Conservation (phyloP, 2,888 invertebrate genomes). For the Autographa gamma region DNA sequence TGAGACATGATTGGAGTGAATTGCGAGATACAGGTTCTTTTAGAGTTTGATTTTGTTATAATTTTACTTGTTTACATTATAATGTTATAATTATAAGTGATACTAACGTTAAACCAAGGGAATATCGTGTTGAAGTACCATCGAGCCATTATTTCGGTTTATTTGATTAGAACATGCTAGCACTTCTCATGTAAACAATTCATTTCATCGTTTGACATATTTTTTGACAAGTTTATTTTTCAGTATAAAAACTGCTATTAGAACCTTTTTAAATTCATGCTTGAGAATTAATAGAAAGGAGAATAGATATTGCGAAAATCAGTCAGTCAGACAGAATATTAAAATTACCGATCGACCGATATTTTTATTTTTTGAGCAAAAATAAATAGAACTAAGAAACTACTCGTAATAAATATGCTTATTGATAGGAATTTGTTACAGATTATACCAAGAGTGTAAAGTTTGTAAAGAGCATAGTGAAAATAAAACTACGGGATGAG, state of each 20-base stretch:
- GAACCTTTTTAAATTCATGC: conserved; percentile 38
- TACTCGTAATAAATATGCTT: no score
- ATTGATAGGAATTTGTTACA: no score
- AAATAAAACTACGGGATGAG: no score
- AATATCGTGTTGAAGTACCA: conserved; percentile 71
- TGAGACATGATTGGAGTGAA: conserved; percentile 47
- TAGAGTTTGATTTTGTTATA: conserved; percentile 14
- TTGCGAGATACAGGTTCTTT: conserved; percentile 27
- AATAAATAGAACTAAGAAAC: no score
- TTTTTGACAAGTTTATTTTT: conserved; percentile 43
- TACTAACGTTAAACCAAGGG: conserved; percentile 72
- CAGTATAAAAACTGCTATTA: conserved; percentile 22
- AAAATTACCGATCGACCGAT: no score
- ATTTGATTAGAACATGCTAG: conserved; percentile 27
- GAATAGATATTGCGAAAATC: not conserved
- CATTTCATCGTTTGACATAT: conserved; percentile 37
- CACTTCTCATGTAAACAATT: conserved; percentile 49
- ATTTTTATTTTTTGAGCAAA: no score
- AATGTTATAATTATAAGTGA: conserved; percentile 28
- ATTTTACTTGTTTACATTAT: conserved; percentile 42
- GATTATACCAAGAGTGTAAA: no score
- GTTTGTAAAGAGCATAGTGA: no score
- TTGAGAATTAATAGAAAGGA: conserved; percentile 9
- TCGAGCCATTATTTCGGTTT: conserved; percentile 67
- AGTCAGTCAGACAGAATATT: not conserved